Evolutionary conservation across 2,797 vertebrate genomes (phyloP).

Genomic region (Pseudochirops corinnae): DNA sequence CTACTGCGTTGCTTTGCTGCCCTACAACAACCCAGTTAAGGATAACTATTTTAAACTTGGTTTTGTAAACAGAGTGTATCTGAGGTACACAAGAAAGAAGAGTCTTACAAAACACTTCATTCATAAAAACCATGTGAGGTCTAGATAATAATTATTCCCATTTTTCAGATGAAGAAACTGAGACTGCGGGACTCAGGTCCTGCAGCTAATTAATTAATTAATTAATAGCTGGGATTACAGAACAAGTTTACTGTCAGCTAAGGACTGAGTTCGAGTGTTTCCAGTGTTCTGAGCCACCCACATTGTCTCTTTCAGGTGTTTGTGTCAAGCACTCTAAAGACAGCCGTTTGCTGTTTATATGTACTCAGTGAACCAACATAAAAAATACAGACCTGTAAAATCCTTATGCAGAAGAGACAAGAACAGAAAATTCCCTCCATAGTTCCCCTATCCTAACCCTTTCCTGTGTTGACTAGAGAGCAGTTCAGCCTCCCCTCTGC

Average conservation of each 20-base stretch:
- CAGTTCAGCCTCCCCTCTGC: constrained; percentile 31
- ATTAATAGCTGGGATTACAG: background rate
- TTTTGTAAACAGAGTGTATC: constrained; percentile 15
- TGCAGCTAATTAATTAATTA: background rate
- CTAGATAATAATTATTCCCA: background rate
- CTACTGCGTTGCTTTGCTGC: background rate
- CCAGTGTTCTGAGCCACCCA: background rate
- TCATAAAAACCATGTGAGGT: background rate
- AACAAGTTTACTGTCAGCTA: background rate
- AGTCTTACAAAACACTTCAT: background rate
- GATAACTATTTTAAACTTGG: constrained; percentile 4
- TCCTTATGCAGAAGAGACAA: constrained; percentile 12
- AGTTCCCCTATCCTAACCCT: background rate
- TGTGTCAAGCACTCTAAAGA: background rate
- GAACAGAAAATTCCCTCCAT: constrained; percentile 1
- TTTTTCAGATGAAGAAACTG: constrained; percentile 2
- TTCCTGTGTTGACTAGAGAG: constrained; percentile 4
- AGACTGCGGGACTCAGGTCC: background rate
- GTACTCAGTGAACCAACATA: background rate
- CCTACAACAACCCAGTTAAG: constrained; percentile 5
- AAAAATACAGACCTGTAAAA: background rate
- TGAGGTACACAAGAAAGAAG: background rate
- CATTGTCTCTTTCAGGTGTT: background rate
- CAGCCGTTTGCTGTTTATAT: background rate
- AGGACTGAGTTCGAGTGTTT: background rate